Evolutionary conservation across 2,888 invertebrate species (phyloP), one percentile per base, ranked within the genome.

Genomic region (Scotopteryx bipunctaria): DNA sequence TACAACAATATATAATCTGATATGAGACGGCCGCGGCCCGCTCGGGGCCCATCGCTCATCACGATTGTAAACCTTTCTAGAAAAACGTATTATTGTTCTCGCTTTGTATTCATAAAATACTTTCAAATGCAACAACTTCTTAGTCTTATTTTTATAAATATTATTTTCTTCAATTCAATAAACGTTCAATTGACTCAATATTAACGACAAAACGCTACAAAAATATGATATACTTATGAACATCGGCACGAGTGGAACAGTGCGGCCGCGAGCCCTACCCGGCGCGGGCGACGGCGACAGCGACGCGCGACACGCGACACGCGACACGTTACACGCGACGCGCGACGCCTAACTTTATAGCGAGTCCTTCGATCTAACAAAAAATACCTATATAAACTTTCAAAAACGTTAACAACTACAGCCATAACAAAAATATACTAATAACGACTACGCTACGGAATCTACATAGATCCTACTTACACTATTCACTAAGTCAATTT

Each of bases 101-200:
- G 86, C 81, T 86, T 86, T 84, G 86, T 86, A 87, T 87, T 76
- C 86, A 84, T 86, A 88, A 87, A 87, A 88, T 87, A 88, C 89
- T 86, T 88, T 87, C 84, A 89, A 89, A 90, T 90, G 89, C 89
- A 89, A 90, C 88, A 90, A 90, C 85, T 84, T 83, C 86, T 87
- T 88, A 88, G 78, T 85, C 86, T 87, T 88, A 88, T 67, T 81
- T 32, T 83, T 85, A 86, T 87, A 86, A 86, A 88, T 85, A 85
- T 87, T 83, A 76, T 81, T 84, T 81, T 77, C 73, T 82, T 86
- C 81, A 83, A 85, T 88, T 86, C 83, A 84, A 77, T 88, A 86
- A 89, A 86, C 86, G 86, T 88, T 86, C 87, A 89, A 89, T 89
- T 89, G 89, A 89, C 89, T 86, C 86, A 86, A 59, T 86, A 87